These are phyloP conservation scores for Andrena marginata DNA, from an alignment of 2,888 invertebrate species.

Conservation along the genomic window DNA sequence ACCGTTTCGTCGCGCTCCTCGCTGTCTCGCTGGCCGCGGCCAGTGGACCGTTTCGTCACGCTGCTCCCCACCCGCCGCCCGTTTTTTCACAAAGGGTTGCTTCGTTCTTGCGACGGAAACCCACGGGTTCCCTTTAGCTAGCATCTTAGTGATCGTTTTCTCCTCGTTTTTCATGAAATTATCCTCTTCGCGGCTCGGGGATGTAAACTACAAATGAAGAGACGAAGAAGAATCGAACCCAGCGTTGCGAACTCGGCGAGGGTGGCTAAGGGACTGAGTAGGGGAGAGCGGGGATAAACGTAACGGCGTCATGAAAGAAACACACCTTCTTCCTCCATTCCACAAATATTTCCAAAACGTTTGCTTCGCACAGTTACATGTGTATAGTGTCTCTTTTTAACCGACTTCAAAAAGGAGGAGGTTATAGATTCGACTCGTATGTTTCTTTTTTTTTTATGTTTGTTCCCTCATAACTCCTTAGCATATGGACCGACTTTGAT, in stretches of 20 bases:
- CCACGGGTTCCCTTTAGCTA: not conserved
- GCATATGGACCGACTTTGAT: too few relatives aligned
- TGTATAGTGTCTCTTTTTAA: too few relatives aligned
- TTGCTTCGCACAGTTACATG: too few relatives aligned
- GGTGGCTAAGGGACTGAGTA: not conserved
- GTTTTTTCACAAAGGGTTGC: not conserved
- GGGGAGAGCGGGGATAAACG: too few relatives aligned
- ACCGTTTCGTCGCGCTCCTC: conserved; percentile 65
- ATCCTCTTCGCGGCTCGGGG: not conserved
- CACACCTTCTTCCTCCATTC: too few relatives aligned
- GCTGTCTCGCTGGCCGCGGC: conserved; percentile 26
- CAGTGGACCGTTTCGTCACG: conserved; percentile 25
- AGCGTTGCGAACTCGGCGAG: not conserved
- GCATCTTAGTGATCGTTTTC: too few relatives aligned
- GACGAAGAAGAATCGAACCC: conserved; percentile 6
- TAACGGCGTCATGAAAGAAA: too few relatives aligned
- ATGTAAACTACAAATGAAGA: not conserved
- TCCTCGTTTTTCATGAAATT: not conserved
- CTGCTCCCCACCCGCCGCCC: conserved; percentile 9
- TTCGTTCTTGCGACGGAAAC: not conserved
- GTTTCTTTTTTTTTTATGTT: too few relatives aligned
- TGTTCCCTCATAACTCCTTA: too few relatives aligned
- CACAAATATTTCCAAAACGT: too few relatives aligned
- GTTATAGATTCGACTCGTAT: too few relatives aligned
- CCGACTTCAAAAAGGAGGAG: too few relatives aligned